phyloP scores from a whole-genome alignment of 2,888 invertebrate genomes.

The Callimorpha dominula region DNA sequence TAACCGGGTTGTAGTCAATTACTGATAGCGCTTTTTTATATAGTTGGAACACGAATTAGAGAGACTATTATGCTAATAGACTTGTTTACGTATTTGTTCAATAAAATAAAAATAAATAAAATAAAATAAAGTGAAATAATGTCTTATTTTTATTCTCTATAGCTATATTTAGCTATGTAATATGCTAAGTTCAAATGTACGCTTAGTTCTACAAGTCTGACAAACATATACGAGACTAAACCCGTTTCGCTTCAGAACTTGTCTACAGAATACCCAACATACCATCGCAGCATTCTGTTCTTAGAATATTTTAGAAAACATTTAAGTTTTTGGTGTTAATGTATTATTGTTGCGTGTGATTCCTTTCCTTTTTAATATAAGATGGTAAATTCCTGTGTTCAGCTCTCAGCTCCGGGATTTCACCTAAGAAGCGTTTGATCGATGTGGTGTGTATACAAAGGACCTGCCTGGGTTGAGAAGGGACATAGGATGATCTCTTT shows the following conservation, averaged over 20 bases:
- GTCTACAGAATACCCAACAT: not conserved
- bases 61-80: not conserved
- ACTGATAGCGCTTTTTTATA: not conserved
- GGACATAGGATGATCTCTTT: slow-evolving; percentile 36
- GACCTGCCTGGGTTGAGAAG: slow-evolving; percentile 21
- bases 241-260: not conserved
- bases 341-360: too few species aligned
- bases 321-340: too few species aligned
- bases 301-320: too few species aligned
- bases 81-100: not conserved
- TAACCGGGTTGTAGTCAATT: not conserved
- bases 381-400: not conserved
- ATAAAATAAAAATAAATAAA: not conserved
- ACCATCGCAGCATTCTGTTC: too few species aligned
- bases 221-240: not conserved
- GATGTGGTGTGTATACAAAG: slow-evolving; percentile 11
- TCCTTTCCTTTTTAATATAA: not conserved
- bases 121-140: not conserved
- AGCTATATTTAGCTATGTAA: too few species aligned
- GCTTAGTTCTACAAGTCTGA: not conserved
- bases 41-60: not conserved
- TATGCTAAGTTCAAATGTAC: not conserved
- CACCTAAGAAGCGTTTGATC: slow-evolving; percentile 9
- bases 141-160: not conserved
- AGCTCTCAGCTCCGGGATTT: too few species aligned